phyloP scores from a whole-genome alignment of 2,113 vertebrate species.

The Pseudonaja textilis region DNA sequence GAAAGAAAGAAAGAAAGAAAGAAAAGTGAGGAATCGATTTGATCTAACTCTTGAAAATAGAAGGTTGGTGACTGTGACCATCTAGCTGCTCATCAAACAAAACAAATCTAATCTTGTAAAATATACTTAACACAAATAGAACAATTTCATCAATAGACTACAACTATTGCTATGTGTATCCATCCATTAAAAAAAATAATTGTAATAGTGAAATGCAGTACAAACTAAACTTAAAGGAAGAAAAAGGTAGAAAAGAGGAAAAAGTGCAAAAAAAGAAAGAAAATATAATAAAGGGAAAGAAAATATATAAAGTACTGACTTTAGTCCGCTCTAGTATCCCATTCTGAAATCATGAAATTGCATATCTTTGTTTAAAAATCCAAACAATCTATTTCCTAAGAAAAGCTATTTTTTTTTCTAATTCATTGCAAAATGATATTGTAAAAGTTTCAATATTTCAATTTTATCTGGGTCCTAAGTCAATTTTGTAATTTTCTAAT shows the following conservation, averaged over 20 bases:
- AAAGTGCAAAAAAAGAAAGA: neutral
- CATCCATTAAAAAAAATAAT: neutral
- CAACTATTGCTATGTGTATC: neutral
- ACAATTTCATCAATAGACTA: neutral
- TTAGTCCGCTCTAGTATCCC: neutral
- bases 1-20: no score
- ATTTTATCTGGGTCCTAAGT: neutral
- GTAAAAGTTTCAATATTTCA: neutral
- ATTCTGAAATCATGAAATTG: neutral
- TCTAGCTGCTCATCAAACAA: neutral
- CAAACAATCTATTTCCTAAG: neutral
- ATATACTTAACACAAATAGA: neutral
- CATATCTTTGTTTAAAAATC: neutral
- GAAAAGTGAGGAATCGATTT: neutral
- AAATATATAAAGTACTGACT: neutral
- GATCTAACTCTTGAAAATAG: no score
- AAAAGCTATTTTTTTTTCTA: neutral
- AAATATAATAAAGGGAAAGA: neutral
- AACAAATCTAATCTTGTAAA: neutral
- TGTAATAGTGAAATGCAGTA: neutral
- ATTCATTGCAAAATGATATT: neutral
- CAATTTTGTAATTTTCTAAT: neutral
- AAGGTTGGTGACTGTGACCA: neutral
- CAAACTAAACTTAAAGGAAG: neutral
- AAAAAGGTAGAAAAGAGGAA: neutral